Percentiles rank a stretch among this genome's conserved stretches.
Evolutionary conservation across 37 sponge, comb jelly and placozoan species (phyloP).

Genomic region (Corticium candelabrum): DNA sequence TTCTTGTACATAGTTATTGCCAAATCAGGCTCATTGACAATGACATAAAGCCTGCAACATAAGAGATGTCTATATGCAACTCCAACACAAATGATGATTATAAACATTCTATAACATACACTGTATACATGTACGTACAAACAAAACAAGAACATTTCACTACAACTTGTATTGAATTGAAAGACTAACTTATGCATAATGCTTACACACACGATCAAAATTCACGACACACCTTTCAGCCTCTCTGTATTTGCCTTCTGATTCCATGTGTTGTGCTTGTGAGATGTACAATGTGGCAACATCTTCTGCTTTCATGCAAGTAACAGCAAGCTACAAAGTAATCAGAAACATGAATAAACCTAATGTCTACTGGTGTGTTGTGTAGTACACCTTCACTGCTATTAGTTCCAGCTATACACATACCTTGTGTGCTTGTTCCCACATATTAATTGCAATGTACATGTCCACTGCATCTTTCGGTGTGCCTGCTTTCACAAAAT

Average conservation of each 20-base stretch:
- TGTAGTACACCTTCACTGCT: no score
- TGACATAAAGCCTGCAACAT: constrained; percentile 58
- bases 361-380: not conserved
- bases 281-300: constrained; percentile 58
- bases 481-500: constrained; percentile 30
- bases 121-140: no score
- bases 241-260: constrained; percentile 65
- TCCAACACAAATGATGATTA: no score
- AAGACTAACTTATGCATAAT: no score
- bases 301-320: constrained; percentile 78
- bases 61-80: not conserved
- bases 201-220: no score
- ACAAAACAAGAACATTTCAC: no score
- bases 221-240: constrained; percentile 78
- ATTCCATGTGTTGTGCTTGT: constrained; percentile 68
- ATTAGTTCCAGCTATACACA: no score
- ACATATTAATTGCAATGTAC: constrained; percentile 67
- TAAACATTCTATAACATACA: no score
- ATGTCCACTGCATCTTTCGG: constrained; percentile 72
- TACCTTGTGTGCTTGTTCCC: constrained; percentile 62
- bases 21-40: constrained; percentile 72
- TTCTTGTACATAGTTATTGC: constrained; percentile 99
- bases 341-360: not conserved
- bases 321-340: constrained; percentile 38
- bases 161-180: no score